Base-by-base conservation (phyloP, 64 coral and sea anemone species). In the Montipora cactus region DNA sequence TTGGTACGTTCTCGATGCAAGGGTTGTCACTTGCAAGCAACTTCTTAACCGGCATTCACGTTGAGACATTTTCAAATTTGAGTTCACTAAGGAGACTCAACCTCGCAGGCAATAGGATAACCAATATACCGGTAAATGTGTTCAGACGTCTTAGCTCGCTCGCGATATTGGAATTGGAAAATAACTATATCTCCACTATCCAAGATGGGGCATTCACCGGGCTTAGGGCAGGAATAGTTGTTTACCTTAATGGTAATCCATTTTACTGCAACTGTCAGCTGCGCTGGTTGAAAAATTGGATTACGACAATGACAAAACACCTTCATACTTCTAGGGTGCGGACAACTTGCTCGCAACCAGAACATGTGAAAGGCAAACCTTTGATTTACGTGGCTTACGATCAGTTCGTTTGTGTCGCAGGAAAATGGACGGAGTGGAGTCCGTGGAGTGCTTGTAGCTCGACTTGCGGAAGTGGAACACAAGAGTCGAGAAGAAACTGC, bases 211-310 rank as follows among this genome's bases (percentile, higher is more conserved):
- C 82, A 7, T 98, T 98, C 74, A 10, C 12, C 6, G 52, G 89
- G 74, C 62, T 95, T 12, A 83, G 79, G 14, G 28, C 77, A 77
- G 89, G 67, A 15, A 97, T 90, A 77, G 57, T 66, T 50, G 57
- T 76, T 89, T 7, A 77, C 74, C 48, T 88, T 88, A 74, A 57
- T 51, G 55, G 78, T 67, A 98, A 98, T 87, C 96, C 89, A 66
- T 98, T 98, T 98, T 84, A 94, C 81, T 98, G 96, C 48, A 85
- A 92, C 57, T 98, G 96, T 66, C 88, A 95, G 78, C 89, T 98
- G 81, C 89, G 77, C 12, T 98, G 96, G 96, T 89, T 98, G 8
- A 98, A 98, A 89, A n/a, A 59, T 15, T 98, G 96, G 96, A 45
- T 98, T 2, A 62, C 9, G 5, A 51, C 55, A 19, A 94, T 74